These are phyloP conservation scores for Stramonita haemastoma DNA, from an alignment of 2,888 invertebrate species.

Conservation along the genomic window DNA sequence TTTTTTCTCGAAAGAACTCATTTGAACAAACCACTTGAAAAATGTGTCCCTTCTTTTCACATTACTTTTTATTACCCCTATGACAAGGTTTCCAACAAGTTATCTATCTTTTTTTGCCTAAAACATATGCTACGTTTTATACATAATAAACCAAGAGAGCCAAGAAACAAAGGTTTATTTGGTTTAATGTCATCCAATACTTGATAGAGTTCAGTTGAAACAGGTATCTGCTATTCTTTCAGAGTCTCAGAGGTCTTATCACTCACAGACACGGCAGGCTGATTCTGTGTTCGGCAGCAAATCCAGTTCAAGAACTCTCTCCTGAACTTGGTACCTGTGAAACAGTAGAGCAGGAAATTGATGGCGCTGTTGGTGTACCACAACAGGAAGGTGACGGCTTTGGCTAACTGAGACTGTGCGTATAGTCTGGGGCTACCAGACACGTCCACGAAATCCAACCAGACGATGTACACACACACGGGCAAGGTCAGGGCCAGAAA, in stretches of 20 bases:
- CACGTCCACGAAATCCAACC: neutral
- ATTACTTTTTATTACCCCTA: neutral
- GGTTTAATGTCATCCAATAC: neutral
- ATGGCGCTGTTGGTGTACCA: constrained; percentile 23
- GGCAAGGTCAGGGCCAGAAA: neutral
- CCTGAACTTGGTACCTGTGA: constrained; percentile 8
- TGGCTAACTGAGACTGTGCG: neutral
- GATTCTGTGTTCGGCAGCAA: neutral
- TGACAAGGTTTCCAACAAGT: neutral
- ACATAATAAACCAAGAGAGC: neutral
- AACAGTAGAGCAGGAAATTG: constrained; percentile 30
- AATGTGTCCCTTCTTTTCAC: neutral
- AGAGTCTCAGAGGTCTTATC: neutral
- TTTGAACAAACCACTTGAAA: neutral
- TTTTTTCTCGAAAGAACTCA: neutral
- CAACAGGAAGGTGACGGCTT: constrained; percentile 11
- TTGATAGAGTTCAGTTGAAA: neutral
- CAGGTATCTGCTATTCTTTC: neutral
- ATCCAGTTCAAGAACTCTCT: constrained; percentile 13
- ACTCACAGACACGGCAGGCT: neutral
- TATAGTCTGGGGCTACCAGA: neutral
- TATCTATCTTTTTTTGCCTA: neutral
- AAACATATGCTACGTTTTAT: neutral
- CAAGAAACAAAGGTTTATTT: neutral
- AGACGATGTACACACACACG: neutral